A percentile compares a stretch with the other conserved stretches of the same genome.
phyloP scores from a whole-genome alignment of 2,888 invertebrate species.

The Chrysina gloriosa region DNA sequence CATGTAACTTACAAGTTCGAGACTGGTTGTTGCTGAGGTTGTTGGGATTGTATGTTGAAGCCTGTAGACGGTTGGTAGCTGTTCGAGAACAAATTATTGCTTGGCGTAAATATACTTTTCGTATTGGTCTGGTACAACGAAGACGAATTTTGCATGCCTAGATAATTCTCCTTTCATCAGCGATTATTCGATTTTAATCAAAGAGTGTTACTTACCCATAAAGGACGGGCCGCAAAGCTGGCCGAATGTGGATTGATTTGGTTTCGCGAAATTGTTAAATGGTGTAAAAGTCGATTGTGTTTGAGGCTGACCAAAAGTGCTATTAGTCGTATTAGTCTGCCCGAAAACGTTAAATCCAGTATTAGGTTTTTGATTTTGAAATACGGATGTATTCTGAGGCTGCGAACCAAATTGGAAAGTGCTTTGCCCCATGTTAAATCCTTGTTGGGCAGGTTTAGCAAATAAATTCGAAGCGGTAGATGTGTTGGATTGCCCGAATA shows the following conservation, averaged over 20 bases:
- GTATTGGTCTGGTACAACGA: conserved; percentile 57
- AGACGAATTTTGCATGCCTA: conserved; percentile 47
- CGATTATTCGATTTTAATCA: too few species aligned
- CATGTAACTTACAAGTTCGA: conserved; percentile 51
- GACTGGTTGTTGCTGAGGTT: conserved; percentile 52
- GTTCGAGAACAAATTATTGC: conserved; percentile 53
- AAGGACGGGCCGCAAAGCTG: conserved; percentile 50
- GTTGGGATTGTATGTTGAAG: conserved; percentile 46
- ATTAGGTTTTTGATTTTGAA: conserved; percentile 40
- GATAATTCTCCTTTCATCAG: too few species aligned
- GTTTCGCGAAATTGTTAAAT: conserved; percentile 56
- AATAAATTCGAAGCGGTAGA: conserved; percentile 60
- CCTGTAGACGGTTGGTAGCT: conserved; percentile 41
- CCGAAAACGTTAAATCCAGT: conserved; percentile 47
- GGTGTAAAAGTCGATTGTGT: conserved; percentile 53
- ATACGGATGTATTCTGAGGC: conserved; percentile 44
- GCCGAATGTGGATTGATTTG: conserved; percentile 51
- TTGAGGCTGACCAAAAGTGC: conserved; percentile 61
- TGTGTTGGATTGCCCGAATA: conserved; percentile 56
- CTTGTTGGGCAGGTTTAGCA: conserved; percentile 65
- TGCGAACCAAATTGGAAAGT: conserved; percentile 62
- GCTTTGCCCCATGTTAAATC: conserved; percentile 58
- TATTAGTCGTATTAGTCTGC: conserved; percentile 48
- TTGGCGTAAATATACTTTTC: conserved; percentile 21
- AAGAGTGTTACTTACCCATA: conserved; percentile 48